Base-by-base conservation (phyloP, 37 sponge, comb jelly and placozoan genomes). In the Aphrocallistes beatrix region DNA sequence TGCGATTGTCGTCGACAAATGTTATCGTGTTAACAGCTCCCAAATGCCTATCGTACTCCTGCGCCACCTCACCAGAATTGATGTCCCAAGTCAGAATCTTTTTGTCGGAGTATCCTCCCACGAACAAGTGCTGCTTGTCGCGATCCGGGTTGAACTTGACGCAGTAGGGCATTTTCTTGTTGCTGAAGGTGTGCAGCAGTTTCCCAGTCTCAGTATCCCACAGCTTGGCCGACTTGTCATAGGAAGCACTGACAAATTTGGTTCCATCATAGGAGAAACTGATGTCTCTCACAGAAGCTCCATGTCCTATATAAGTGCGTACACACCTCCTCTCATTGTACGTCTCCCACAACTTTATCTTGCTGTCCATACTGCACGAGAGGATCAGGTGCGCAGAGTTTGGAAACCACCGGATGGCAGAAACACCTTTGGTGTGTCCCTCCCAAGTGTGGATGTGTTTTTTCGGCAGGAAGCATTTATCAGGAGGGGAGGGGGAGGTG, bases 131-230 rank as follows among this genome's bases (percentile, higher is more conserved):
- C 81, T 95, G 91, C 23, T 95, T 98, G 88, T 93, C 94, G 38
- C 86, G 92, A 37, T 95, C 99, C 38, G 99, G 99, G 82, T 98
- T 93, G 88, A 98, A 98, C 84, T 92, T 83, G 16, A 98, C 87
- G 50, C 95, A 98, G 88, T 98, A 98, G 0, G 99, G 92, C 16
- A 93, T 91, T 89, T 92, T 94, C 86, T 85, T 87, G 0, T 84
- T 36, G 69, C 90, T 98, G 8, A 8, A 50, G 1, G 32, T 9
- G 16, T 37, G 49, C 85, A 85, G 50, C 1, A 36, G 38, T 81
- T 81, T n/a, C 85, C 96, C 99, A 47, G 95, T 95, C 82, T 98
- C 99, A 21, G 99, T 98, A 89, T 98, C 99, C 95, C 95, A 98
- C 37, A 93, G 84, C 82, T 98, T 98, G 51, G 95, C 88, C 75